These are phyloP conservation scores for Anisognathus igniventris DNA, from an alignment of 2,797 vertebrate genomes.

Conservation along the genomic window DNA sequence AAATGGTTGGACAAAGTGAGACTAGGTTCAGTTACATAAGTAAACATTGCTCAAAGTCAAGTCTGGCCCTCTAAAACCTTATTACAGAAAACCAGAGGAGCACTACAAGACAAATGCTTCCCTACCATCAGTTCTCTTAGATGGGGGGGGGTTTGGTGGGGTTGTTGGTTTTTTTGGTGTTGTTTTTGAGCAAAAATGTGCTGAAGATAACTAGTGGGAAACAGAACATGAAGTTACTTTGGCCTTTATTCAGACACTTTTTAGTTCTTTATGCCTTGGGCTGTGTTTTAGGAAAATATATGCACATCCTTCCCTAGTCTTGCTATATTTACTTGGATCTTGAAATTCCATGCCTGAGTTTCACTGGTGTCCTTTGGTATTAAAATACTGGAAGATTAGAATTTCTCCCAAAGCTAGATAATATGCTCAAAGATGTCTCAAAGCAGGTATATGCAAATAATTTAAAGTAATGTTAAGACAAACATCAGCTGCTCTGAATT, in stretches of 20 bases:
- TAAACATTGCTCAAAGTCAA: not conserved
- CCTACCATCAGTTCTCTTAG: not conserved
- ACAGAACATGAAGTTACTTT: not conserved
- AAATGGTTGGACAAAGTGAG: not conserved
- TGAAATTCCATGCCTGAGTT: not conserved
- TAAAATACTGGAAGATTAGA: not conserved
- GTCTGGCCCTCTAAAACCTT: not conserved
- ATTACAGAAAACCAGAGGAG: not conserved
- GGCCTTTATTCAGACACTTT: not conserved
- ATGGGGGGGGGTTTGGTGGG: rapidly evolving
- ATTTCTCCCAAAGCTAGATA: not conserved
- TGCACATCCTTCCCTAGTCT: not conserved
- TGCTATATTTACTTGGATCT: not conserved
- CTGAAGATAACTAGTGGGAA: not conserved
- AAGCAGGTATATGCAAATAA: not conserved
- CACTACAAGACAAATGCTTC: not conserved
- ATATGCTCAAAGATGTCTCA: not conserved
- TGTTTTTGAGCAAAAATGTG: not conserved
- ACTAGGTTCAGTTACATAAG: not conserved
- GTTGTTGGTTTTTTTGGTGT: not conserved
- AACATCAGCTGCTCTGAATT: not conserved
- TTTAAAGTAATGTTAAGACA: not conserved
- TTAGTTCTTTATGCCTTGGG: not conserved
- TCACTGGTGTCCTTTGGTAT: not conserved
- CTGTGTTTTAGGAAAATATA: not conserved